A percentile compares a stretch with the other conserved stretches of the same genome.
Evolutionary conservation across 1,140 invertebrate genomes (phyloP).

Genomic region (Zaprionus vittiger): DNA sequence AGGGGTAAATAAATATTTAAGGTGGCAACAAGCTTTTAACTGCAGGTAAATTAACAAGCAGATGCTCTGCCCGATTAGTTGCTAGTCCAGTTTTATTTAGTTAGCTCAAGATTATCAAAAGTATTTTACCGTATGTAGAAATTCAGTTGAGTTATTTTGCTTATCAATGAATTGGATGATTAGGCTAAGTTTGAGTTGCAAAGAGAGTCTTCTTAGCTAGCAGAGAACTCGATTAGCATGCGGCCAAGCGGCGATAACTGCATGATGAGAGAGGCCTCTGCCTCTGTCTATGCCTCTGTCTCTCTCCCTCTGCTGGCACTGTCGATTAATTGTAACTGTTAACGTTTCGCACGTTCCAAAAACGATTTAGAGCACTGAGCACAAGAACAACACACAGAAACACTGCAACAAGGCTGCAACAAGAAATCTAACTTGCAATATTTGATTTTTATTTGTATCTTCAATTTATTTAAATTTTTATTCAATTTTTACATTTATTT

Average conservation of each 20-base stretch:
- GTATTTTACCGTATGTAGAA: not conserved
- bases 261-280: not conserved
- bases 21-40: constrained; percentile 5
- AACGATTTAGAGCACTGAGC: constrained; percentile 49
- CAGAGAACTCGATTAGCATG: constrained; percentile 5
- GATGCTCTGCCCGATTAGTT: not conserved
- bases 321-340: constrained; percentile 56
- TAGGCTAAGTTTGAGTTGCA: not conserved
- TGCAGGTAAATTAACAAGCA: not conserved
- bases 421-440: constrained; percentile 4
- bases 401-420: constrained; percentile 4
- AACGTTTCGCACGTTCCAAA: constrained; percentile 64
- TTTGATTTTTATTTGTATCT: constrained; percentile 10
- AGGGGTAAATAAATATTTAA: constrained; percentile 10
- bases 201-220: not conserved
- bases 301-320: constrained; percentile 9
- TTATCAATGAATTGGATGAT: not conserved
- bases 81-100: not conserved
- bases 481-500: constrained; percentile 9
- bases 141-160: not conserved
- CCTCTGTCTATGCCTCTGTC: not conserved
- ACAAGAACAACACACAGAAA: not conserved
- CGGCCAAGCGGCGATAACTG: not conserved
- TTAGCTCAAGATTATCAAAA: not conserved
- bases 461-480: constrained; percentile 5